Evolutionary conservation across 2,113 vertebrate species (phyloP).

Genomic region (Mormoops blainvillei): DNA sequence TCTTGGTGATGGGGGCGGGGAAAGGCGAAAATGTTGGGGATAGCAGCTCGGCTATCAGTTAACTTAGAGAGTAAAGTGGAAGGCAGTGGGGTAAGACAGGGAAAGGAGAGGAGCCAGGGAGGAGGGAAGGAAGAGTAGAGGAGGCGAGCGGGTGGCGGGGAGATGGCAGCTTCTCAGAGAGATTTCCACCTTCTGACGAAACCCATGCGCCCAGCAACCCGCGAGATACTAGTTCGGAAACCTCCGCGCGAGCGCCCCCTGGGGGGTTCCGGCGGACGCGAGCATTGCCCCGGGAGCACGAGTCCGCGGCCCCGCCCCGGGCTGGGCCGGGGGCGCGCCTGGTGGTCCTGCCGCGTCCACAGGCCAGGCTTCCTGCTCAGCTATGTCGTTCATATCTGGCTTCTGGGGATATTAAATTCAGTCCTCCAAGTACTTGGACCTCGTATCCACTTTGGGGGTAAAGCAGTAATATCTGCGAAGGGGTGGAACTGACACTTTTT

Average conservation of each 20-base stretch:
- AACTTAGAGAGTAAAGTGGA: conserved; percentile 49
- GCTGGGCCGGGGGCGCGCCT: no score
- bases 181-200: conserved; percentile 69
- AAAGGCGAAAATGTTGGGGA: background rate
- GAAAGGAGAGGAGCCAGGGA: background rate
- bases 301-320: conserved; percentile 9
- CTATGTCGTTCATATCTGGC: background rate
- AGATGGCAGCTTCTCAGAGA: conserved; percentile 43
- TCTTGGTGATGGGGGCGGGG: conserved; percentile 15
- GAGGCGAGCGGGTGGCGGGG: conserved; percentile 15
- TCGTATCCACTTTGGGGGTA: background rate
- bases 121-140: background rate
- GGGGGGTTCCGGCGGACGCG: background rate
- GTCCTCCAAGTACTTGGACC: background rate
- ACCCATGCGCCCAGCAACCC: conserved; percentile 55
- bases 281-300: background rate
- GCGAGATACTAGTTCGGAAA: background rate
- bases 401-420: no score
- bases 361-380: background rate
- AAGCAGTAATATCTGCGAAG: background rate
- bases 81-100: background rate
- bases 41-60: background rate
- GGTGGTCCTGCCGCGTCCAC: background rate
- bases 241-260: conserved; percentile 74
- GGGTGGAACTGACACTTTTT: background rate